Evolutionary conservation across 37 sponge, comb jelly and placozoan genomes (phyloP).

Genomic region (Hexactinellida sp.): DNA sequence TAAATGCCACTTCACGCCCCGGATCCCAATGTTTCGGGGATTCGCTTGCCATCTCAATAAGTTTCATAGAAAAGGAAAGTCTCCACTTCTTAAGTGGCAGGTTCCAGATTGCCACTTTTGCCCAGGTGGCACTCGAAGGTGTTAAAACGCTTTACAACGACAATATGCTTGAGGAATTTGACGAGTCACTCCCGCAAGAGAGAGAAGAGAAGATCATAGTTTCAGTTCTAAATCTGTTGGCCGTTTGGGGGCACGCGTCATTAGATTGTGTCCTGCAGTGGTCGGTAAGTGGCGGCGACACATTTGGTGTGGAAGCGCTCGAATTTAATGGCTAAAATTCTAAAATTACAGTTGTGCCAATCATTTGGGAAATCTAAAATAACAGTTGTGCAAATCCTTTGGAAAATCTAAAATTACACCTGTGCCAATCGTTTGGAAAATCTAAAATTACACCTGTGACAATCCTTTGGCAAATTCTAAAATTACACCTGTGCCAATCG

Average conservation of each 20-base stretch:
- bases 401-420: too few species aligned
- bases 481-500: too few species aligned
- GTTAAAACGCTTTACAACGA: background rate
- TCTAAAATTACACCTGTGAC: too few species aligned
- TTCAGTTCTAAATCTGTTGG: background rate
- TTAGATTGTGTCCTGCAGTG: background rate
- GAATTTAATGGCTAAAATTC: too few species aligned
- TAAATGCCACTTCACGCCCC: background rate
- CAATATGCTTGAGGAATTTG: background rate
- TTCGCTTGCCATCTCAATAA: background rate
- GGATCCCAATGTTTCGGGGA: background rate
- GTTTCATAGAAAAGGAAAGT: constrained; percentile 1
- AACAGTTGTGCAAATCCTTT: too few species aligned
- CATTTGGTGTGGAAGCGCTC: background rate
- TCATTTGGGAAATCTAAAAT: too few species aligned
- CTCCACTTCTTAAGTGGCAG: background rate
- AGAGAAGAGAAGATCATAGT: background rate
- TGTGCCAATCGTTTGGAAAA: too few species aligned
- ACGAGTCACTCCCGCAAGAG: background rate
- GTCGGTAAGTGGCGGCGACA: background rate
- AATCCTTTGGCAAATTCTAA: too few species aligned
- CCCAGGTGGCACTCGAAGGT: background rate
- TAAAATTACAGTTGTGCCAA: too few species aligned
- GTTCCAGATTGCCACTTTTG: background rate
- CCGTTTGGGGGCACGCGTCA: background rate